Percentiles rank a stretch among this genome's conserved stretches.
Conservation (phyloP, 1,140 invertebrate genomes). For the Antheraea mylitta region DNA sequence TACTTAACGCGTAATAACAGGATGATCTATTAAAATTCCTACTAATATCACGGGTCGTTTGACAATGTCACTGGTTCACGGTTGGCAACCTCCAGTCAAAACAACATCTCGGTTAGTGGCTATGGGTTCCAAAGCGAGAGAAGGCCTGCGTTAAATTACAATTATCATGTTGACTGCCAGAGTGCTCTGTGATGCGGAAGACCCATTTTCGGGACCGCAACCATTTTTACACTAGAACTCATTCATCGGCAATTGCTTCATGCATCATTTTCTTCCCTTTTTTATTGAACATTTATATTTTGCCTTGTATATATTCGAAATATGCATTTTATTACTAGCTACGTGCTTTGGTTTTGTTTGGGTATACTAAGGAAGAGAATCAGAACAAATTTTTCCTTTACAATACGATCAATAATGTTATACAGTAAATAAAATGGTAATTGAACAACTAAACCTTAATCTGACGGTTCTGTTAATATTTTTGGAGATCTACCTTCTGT, state of each 20-base stretch:
- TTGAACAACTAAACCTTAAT: too few relatives aligned
- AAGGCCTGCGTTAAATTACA: slow-evolving; percentile 48
- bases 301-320: background rate
- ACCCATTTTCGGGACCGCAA: slow-evolving; percentile 22
- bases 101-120: slow-evolving; percentile 25
- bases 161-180: slow-evolving; percentile 53
- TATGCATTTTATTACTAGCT: background rate
- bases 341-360: too few relatives aligned
- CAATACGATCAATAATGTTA: too few relatives aligned
- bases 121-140: slow-evolving; percentile 9
- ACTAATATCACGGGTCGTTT: slow-evolving; percentile 49
- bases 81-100: slow-evolving; percentile 40
- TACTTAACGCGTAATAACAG: background rate
- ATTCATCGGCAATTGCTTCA: slow-evolving; percentile 6
- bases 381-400: too few relatives aligned
- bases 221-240: slow-evolving; percentile 24
- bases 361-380: too few relatives aligned
- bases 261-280: slow-evolving; percentile 1
- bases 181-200: slow-evolving; percentile 27
- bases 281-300: background rate
- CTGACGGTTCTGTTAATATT: too few relatives aligned
- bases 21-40: slow-evolving; percentile 47
- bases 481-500: too few relatives aligned
- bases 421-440: too few relatives aligned
- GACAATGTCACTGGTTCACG: slow-evolving; percentile 46